Base-by-base conservation (phyloP, 2,797 vertebrate species). In the Hoplostethus mediterraneus region DNA sequence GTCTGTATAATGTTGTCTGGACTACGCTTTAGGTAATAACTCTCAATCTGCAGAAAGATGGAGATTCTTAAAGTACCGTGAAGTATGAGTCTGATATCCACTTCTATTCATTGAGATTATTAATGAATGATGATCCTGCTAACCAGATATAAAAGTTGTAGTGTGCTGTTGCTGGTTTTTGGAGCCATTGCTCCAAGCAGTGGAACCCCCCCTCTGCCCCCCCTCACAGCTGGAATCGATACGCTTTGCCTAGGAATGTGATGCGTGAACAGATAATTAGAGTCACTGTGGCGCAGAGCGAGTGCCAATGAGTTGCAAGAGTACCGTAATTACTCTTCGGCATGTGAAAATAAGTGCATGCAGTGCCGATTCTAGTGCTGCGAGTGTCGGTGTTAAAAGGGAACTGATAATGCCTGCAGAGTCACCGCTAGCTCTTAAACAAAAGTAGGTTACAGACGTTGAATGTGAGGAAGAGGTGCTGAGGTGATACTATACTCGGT, bases 221-320 rank as follows among this genome's bases (percentile, higher is more conserved):
- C 38, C 65, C 30, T 48, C 44, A 75, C 57, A 73, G 79, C 77
- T 94, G 87, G 87, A 78, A 90, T 67, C 79, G 60, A 92, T 90
- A 86, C 67, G 80, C 85, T 81, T 71, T 83, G 79, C 75, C 71
- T 7, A 53, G 65, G 82, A 92, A 78, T 88, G 87, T 53, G 65
- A 84, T 85, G 79, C 90, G 74, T 70, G 86, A 90, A 91, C 81
- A 90, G 76, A 91, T 85, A 87, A 88, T 90, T 92, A 87, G 55
- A 85, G 82, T 86, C 69, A 75, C 83, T 73, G 38, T 53, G 83
- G 81, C 63, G 78, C 71, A 40, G 78, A 78, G 86, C 86, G 71
- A 84, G 81, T 38, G 33, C 51, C 77, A 71, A 65, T 67, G 79
- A 84, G 71, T 82, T 83, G 76, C 67, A 40, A 79, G 69, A 12